phyloP scores from a whole-genome alignment of 1,140 invertebrate genomes.

The Panagrolaimus sp. region DNA sequence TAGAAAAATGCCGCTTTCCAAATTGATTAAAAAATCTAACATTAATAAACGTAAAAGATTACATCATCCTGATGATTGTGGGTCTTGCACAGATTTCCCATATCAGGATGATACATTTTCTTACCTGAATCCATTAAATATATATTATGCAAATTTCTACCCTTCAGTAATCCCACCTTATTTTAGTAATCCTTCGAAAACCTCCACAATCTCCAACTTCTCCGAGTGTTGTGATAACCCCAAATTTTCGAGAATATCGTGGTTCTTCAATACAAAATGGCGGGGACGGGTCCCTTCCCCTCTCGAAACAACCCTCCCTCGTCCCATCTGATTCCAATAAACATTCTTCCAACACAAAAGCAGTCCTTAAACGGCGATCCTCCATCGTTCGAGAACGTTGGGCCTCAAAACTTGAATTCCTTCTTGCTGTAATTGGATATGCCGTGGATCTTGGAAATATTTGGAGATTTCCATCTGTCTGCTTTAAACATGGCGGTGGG shows the following conservation, averaged over 20 bases:
- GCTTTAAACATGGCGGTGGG: constrained; percentile 65
- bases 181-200: too few relatives aligned
- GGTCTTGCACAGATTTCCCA: too few relatives aligned
- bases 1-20: too few relatives aligned
- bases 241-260: constrained; percentile 5
- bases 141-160: too few relatives aligned
- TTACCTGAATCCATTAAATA: too few relatives aligned
- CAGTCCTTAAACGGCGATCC: constrained; percentile 23
- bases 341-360: background rate
- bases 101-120: too few relatives aligned
- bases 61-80: too few relatives aligned
- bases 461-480: constrained; percentile 68
- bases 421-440: constrained; percentile 84
- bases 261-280: background rate
- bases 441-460: constrained; percentile 71
- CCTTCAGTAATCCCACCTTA: too few relatives aligned
- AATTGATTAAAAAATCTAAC: background rate
- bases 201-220: background rate
- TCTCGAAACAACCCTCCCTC: background rate
- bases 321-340: constrained; percentile 3
- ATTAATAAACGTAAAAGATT: background rate
- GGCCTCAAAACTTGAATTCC: constrained; percentile 82
- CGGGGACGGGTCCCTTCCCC: background rate
- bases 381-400: constrained; percentile 63
- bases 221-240: background rate